A percentile compares a stretch with the other conserved stretches of the same genome.
These are phyloP conservation scores for Diceros bicornis DNA, from an alignment of 2,797 vertebrate species.

Conservation along the genomic window DNA sequence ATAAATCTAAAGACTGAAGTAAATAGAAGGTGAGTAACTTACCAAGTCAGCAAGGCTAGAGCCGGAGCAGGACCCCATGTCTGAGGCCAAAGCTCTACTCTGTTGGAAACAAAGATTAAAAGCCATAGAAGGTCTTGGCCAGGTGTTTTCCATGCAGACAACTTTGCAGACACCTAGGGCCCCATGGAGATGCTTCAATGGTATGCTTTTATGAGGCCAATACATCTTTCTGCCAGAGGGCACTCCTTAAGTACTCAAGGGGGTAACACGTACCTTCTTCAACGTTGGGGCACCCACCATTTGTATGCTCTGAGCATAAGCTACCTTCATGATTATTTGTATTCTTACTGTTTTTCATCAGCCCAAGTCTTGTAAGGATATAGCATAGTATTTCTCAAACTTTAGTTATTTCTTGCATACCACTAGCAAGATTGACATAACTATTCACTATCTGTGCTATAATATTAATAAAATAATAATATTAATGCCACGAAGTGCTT, in stretches of 20 bases:
- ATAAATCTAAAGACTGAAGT: background rate
- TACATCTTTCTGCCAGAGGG: background rate
- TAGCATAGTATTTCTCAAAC: background rate
- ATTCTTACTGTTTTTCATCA: background rate
- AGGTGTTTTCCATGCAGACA: background rate
- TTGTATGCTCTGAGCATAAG: background rate
- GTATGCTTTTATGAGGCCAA: background rate
- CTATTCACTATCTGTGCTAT: background rate
- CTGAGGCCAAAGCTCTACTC: background rate
- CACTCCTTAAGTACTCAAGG: background rate
- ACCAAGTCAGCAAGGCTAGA: background rate
- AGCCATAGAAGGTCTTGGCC: background rate
- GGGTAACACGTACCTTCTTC: background rate
- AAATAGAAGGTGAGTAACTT: background rate
- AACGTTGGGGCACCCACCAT: background rate
- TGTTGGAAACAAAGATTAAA: background rate
- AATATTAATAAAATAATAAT: background rate
- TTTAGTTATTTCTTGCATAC: background rate
- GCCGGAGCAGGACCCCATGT: rapidly evolving
- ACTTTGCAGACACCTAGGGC: background rate
- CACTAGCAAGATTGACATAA: background rate
- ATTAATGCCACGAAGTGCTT: background rate
- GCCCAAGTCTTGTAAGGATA: background rate
- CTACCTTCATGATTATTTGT: background rate
- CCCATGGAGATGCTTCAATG: background rate